These are phyloP conservation scores for Zygothrica quintamaculata DNA, from an alignment of 2,888 invertebrate genomes.

Conservation along the genomic window DNA sequence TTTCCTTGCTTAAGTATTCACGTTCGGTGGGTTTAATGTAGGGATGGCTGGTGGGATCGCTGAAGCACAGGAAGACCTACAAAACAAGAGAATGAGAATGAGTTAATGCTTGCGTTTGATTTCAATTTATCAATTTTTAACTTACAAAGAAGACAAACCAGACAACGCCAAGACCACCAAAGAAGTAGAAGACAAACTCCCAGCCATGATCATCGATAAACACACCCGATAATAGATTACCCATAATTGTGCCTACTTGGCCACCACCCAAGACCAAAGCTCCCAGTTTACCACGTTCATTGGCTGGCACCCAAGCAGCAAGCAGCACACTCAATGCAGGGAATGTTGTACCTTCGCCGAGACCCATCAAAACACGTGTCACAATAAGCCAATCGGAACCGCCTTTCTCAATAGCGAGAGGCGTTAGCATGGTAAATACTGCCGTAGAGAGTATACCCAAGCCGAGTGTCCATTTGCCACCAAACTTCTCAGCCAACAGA, in stretches of 20 bases:
- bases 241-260: conserved; percentile 88
- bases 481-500: conserved; percentile 91
- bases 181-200: conserved; percentile 92
- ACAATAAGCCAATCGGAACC: conserved; percentile 90
- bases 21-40: conserved; percentile 90
- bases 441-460: conserved; percentile 93
- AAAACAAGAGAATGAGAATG: conserved; percentile 32
- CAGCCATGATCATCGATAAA: conserved; percentile 89
- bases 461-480: conserved; percentile 93
- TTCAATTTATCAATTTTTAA: conserved; percentile 15
- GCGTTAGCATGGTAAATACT: conserved; percentile 92
- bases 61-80: conserved; percentile 87
- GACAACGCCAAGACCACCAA: conserved; percentile 89
- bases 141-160: conserved; percentile 90
- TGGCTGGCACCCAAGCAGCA: conserved; percentile 92
- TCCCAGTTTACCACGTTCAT: conserved; percentile 91
- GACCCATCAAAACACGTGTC: conserved; percentile 91
- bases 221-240: conserved; percentile 88
- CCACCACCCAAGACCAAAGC: conserved; percentile 92
- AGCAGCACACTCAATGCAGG: conserved; percentile 93
- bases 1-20: conserved; percentile 88
- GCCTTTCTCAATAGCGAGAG: conserved; percentile 88
- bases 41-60: conserved; percentile 90
- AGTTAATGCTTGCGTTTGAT: neutral
- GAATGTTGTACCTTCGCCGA: conserved; percentile 94